Conservation (phyloP, 2,888 invertebrate genomes). For the Camponotus fellah region DNA sequence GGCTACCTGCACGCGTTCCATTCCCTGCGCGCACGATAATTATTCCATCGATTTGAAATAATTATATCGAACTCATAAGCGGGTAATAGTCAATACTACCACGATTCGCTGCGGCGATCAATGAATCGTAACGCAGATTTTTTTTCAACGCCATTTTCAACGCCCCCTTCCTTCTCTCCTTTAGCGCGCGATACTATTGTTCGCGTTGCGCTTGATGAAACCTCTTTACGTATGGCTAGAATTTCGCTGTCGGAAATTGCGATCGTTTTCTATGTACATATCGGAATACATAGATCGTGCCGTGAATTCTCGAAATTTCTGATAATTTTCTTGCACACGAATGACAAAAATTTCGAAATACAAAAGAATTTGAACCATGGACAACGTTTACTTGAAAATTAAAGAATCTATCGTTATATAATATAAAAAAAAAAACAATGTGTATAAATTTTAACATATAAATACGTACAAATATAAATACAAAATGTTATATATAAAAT, state of each 20-base stretch:
- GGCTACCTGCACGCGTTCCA: conserved; percentile 46
- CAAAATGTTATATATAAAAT: not conserved
- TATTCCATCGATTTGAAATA: conserved; percentile 73
- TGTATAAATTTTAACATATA: not conserved
- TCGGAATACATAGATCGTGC: conserved; percentile 63
- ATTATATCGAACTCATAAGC: conserved; percentile 62
- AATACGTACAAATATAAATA: not conserved
- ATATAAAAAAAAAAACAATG: not conserved
- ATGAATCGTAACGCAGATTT: conserved; percentile 49
- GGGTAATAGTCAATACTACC: conserved; percentile 56
- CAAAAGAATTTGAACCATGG: conserved; percentile 9
- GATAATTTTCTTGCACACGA: conserved; percentile 49
- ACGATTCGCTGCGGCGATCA: conserved; percentile 22
- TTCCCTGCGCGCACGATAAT: conserved; percentile 58
- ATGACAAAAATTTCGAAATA: not conserved
- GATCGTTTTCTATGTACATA: conserved; percentile 68
- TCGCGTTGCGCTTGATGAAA: not conserved
- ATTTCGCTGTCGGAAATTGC: conserved; percentile 70
- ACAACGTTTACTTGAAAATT: not conserved
- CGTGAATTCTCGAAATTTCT: conserved; percentile 66
- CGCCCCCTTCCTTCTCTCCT: not conserved
- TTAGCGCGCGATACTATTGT: conserved; percentile 19
- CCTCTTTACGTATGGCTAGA: conserved; percentile 45
- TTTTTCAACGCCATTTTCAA: conserved; percentile 23
- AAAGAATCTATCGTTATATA: not conserved